Evolutionary conservation across 1,140 invertebrate species (phyloP).

Genomic region (Pachypeltis micranthus): DNA sequence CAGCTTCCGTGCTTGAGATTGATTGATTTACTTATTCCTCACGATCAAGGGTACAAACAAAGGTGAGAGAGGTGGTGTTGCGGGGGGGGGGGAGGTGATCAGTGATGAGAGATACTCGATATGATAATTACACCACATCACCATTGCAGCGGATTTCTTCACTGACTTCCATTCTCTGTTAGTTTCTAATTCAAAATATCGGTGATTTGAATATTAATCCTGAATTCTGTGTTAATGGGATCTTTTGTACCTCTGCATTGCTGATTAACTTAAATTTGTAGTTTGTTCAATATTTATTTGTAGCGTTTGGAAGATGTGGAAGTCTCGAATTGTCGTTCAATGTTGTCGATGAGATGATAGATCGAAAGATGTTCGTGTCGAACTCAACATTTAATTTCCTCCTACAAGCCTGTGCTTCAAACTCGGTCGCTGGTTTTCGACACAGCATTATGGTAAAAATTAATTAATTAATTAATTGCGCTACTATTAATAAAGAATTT

Average conservation of each 20-base stretch:
- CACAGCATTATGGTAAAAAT: slow-evolving; percentile 61
- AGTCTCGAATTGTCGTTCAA: slow-evolving; percentile 62
- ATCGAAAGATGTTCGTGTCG: slow-evolving; percentile 49
- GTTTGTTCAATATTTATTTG: slow-evolving; percentile 19
- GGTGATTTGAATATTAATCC: too few species aligned
- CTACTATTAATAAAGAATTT: too few species aligned
- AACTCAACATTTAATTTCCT: slow-evolving; percentile 64
- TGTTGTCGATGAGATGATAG: slow-evolving; percentile 71
- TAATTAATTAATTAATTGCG: too few species aligned
- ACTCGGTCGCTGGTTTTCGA: slow-evolving; percentile 65
- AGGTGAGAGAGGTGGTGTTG: too few species aligned
- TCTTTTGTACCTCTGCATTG: not conserved
- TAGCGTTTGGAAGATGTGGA: slow-evolving; percentile 68
- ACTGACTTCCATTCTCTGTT: slow-evolving; percentile 12
- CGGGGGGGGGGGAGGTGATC: too few species aligned
- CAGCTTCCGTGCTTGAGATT: too few species aligned
- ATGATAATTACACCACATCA: too few species aligned
- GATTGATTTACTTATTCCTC: too few species aligned
- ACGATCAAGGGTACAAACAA: too few species aligned
- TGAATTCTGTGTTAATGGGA: not conserved
- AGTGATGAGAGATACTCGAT: too few species aligned
- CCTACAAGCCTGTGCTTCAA: slow-evolving; percentile 65
- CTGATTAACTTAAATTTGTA: not conserved
- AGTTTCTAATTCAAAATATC: too few species aligned
- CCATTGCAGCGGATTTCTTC: not conserved